Conservation (phyloP, 2,113 vertebrate species). For the Stercorarius parasiticus region DNA sequence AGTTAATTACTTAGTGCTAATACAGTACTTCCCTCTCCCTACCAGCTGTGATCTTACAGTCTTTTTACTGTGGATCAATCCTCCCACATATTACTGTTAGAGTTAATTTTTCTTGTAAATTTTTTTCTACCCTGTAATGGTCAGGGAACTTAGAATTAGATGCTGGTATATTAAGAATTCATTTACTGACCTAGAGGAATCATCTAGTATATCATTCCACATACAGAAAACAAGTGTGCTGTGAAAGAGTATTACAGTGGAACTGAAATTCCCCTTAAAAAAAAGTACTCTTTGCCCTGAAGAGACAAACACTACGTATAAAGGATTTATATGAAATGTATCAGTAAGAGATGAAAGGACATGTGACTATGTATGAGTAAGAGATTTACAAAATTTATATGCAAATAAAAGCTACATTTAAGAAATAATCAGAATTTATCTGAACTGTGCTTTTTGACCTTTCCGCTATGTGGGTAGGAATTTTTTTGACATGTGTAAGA, state of each 20-base stretch:
- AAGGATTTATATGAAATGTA: background rate
- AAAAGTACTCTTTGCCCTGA: background rate
- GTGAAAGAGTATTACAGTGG: background rate
- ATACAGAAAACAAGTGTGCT: background rate
- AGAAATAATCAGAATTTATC: background rate
- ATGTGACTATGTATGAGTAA: background rate
- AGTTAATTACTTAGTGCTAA: constrained; percentile 17
- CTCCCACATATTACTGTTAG: background rate
- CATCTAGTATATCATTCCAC: background rate
- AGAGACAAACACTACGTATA: background rate
- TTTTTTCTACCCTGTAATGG: background rate
- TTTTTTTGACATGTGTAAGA: background rate
- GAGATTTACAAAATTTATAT: background rate
- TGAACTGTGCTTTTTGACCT: background rate
- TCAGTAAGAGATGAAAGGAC: background rate
- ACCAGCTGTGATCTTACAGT: background rate
- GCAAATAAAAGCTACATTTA: background rate
- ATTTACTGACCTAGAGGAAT: background rate
- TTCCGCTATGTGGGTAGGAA: background rate
- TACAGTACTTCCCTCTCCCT: background rate
- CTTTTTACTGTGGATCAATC: background rate
- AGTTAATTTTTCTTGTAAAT: background rate
- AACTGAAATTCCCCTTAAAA: background rate
- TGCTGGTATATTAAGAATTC: background rate
- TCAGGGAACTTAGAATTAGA: constrained; percentile 10